Evolutionary conservation across 1,140 invertebrate genomes (phyloP).

Genomic region (Brachionus asplanchnoidis): DNA sequence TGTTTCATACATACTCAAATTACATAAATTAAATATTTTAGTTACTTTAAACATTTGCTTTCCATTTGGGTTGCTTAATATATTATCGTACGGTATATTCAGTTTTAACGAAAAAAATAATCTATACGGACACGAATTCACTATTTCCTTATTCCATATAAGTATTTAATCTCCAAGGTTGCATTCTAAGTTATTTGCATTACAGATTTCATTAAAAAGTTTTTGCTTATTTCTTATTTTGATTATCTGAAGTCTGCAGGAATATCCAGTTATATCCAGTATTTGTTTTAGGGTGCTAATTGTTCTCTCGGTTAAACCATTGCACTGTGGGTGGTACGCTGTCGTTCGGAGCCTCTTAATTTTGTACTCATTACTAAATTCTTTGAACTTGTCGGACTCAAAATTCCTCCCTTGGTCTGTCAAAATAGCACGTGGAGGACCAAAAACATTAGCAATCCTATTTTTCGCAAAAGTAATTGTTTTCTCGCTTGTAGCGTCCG

Average conservation of each 20-base stretch:
- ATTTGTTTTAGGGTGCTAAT: conserved; percentile 44
- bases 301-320: conserved; percentile 49
- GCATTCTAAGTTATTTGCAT: too few species aligned
- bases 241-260: too few species aligned
- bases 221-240: too few species aligned
- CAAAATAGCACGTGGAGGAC: neutral
- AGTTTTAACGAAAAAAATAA: too few species aligned
- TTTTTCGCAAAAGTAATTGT: neutral
- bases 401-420: conserved; percentile 44
- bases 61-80: too few species aligned
- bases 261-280: too few species aligned
- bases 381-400: conserved; percentile 43
- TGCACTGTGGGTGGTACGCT: conserved; percentile 48
- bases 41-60: neutral
- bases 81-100: too few species aligned
- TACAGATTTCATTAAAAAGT: too few species aligned
- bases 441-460: conserved; percentile 4
- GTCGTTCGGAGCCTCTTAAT: conserved; percentile 44
- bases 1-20: neutral
- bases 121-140: too few species aligned
- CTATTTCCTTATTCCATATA: too few species aligned
- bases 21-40: neutral
- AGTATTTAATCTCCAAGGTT: too few species aligned
- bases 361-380: neutral
- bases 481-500: neutral